phyloP scores from a whole-genome alignment of 2,888 invertebrate genomes.

The Mesopsocus fuscifrons region DNA sequence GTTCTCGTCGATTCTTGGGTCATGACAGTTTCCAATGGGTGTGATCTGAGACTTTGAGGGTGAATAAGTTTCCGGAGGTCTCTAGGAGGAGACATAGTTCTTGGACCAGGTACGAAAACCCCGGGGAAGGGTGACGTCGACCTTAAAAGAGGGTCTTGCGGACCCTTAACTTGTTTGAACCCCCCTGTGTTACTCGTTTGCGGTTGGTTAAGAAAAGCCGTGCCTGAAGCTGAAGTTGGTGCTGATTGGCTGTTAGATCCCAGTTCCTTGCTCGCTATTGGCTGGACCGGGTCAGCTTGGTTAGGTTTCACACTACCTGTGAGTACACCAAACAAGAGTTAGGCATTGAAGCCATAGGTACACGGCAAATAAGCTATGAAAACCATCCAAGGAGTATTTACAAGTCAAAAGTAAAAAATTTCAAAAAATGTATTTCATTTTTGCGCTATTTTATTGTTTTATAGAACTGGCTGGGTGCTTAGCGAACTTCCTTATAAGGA shows the following conservation, averaged over 20 bases:
- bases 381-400: too few relatives aligned
- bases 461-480: too few relatives aligned
- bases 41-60: constrained; percentile 5
- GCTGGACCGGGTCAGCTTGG: constrained; percentile 2
- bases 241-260: not conserved
- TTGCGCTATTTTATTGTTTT: too few relatives aligned
- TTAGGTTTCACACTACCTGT: constrained; percentile 8
- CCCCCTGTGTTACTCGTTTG: not conserved
- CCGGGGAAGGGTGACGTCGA: constrained; percentile 2
- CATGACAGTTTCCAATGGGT: not conserved
- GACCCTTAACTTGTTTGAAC: not conserved
- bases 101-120: constrained; percentile 2
- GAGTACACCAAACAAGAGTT: too few relatives aligned
- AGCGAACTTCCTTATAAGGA: too few relatives aligned
- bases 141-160: not conserved
- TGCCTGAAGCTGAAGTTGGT: constrained; percentile 5
- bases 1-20: not conserved
- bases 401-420: too few relatives aligned
- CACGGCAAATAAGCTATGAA: too few relatives aligned
- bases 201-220: constrained; percentile 6
- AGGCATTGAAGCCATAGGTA: too few relatives aligned
- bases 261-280: not conserved
- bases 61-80: constrained; percentile 4
- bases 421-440: too few relatives aligned
- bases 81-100: constrained; percentile 5